Conservation (phyloP, 2,888 invertebrate genomes). For the Linnaemya tessellans region DNA sequence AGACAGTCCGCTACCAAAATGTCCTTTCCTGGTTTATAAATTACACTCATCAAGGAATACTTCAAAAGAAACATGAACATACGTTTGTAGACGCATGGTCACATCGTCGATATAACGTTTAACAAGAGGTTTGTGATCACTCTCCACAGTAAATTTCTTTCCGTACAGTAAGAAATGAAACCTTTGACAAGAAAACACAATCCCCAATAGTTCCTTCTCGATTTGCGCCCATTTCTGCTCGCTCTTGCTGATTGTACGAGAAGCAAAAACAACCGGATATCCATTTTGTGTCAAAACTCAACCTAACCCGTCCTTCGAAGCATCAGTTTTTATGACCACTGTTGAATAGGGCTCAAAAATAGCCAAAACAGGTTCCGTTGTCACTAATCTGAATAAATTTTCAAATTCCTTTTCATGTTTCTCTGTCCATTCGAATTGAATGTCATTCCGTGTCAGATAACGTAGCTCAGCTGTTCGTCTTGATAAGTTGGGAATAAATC, state of each 20-base stretch:
- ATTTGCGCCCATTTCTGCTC: not conserved
- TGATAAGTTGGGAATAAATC: slow-evolving; percentile 5
- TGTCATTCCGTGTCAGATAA: not conserved
- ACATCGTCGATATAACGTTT: not conserved
- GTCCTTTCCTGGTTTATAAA: no score
- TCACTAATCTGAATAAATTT: not conserved
- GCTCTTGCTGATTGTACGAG: not conserved
- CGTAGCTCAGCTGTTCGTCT: not conserved
- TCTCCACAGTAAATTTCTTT: no score
- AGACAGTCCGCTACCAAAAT: no score
- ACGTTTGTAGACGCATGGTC: not conserved
- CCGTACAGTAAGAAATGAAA: no score
- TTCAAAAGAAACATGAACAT: slow-evolving; percentile 12
- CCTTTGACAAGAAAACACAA: no score
- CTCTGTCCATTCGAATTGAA: not conserved
- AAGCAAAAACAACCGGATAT: no score
- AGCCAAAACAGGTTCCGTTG: not conserved
- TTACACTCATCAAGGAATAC: not conserved
- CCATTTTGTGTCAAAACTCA: no score
- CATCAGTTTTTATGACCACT: not conserved
- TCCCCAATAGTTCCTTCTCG: no score
- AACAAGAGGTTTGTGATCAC: not conserved
- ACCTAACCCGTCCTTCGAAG: not conserved
- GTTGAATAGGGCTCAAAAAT: not conserved
- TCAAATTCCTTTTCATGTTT: not conserved